Conservation (phyloP, 2,797 vertebrate genomes). For the Tamandua tetradactyla region DNA sequence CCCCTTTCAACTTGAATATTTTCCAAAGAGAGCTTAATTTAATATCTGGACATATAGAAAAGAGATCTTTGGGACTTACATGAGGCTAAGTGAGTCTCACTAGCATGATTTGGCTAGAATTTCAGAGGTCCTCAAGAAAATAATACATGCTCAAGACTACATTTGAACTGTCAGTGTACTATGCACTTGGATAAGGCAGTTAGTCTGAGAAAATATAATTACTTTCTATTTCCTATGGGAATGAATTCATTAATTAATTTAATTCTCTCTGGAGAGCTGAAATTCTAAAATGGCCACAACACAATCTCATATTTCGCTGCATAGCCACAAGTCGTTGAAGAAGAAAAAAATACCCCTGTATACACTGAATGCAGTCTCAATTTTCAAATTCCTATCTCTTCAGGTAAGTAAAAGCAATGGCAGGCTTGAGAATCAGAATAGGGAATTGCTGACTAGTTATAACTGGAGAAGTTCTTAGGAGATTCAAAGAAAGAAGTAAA, state of each 20-base stretch:
- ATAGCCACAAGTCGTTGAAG: not conserved
- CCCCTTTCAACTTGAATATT: not conserved
- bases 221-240: slow-evolving; percentile 2
- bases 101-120: slow-evolving; percentile 36
- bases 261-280: not conserved
- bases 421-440: not conserved
- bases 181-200: not conserved
- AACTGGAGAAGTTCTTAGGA: not conserved
- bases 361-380: not conserved
- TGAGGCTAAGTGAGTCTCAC: slow-evolving; percentile 45
- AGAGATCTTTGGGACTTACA: slow-evolving; percentile 23
- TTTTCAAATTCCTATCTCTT: slow-evolving; percentile 36
- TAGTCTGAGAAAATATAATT: slow-evolving; percentile 38
- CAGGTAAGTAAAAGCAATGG: not conserved
- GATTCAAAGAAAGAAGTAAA: not conserved
- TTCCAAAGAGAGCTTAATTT: slow-evolving; percentile 44
- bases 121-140: slow-evolving; percentile 48
- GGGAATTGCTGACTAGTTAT: not conserved
- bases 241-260: too few relatives aligned
- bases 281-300: not conserved
- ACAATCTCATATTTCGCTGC: not conserved
- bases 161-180: not conserved
- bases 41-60: slow-evolving; percentile 21
- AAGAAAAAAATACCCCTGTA: not conserved
- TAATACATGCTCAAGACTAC: not conserved